A percentile compares a stretch with the other conserved stretches of the same genome.
These are phyloP conservation scores for Tychaedon coryphoeus DNA, from an alignment of 2,113 vertebrate species.

Conservation along the genomic window DNA sequence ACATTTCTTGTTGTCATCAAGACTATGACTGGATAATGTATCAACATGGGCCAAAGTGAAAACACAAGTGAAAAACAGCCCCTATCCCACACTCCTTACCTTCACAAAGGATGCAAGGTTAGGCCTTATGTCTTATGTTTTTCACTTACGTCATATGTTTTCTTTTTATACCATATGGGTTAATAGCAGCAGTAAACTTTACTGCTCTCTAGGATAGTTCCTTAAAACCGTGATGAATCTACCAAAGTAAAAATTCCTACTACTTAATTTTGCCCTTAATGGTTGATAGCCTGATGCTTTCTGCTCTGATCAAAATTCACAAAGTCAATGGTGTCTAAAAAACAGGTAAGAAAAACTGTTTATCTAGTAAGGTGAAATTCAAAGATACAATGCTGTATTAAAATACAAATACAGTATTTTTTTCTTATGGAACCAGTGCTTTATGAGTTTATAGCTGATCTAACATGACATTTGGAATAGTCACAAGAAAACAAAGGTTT, in stretches of 20 bases:
- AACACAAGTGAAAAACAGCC: neutral
- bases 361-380: neutral
- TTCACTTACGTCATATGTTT: neutral
- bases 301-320: neutral
- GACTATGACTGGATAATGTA: neutral
- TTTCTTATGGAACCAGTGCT: neutral
- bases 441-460: neutral
- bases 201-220: neutral
- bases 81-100: neutral
- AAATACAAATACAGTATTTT: neutral
- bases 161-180: neutral
- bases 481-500: neutral
- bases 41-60: neutral
- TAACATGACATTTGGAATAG: neutral
- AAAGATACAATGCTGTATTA: neutral
- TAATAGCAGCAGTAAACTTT: constrained; percentile 19
- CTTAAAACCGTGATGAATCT: neutral
- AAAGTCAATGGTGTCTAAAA: neutral
- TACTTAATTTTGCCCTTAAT: neutral
- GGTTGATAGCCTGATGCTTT: neutral
- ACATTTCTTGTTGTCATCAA: neutral
- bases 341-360: neutral
- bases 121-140: neutral
- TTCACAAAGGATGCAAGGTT: neutral
- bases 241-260: neutral